Conservation (phyloP, 2,797 vertebrate genomes). For the Crax fasciolata region DNA sequence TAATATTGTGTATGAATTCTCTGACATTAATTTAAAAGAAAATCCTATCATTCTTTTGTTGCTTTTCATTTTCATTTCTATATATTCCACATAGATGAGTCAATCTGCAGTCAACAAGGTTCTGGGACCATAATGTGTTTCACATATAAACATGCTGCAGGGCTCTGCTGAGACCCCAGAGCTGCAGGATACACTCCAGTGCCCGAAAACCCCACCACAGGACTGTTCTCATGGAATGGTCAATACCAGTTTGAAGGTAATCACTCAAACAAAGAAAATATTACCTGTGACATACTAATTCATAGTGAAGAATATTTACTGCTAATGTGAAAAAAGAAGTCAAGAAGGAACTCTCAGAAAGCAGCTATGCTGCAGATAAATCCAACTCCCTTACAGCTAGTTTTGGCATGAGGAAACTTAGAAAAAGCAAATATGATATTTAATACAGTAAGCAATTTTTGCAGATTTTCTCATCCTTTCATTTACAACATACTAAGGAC, state of each 20-base stretch:
- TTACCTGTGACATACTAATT: neutral
- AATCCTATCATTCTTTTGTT: neutral
- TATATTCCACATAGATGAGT: neutral
- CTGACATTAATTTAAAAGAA: neutral
- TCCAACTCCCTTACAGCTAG: neutral
- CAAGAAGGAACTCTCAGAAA: neutral
- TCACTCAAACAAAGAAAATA: neutral
- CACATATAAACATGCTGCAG: neutral
- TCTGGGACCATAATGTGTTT: neutral
- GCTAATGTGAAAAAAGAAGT: neutral
- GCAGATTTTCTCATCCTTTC: neutral
- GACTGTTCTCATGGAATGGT: neutral
- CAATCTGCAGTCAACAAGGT: neutral
- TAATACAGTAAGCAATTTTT: neutral
- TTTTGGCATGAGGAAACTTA: neutral
- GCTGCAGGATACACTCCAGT: accelerated
- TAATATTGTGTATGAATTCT: neutral
- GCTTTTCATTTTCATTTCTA: neutral
- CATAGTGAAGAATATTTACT: neutral
- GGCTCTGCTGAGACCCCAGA: neutral
- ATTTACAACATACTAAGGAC: neutral
- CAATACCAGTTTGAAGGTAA: neutral
- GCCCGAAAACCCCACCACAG: neutral
- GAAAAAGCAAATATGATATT: neutral
- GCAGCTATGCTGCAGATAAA: neutral